Evolutionary conservation across 2,888 invertebrate genomes (phyloP).

Genomic region (Acleris emargana): DNA sequence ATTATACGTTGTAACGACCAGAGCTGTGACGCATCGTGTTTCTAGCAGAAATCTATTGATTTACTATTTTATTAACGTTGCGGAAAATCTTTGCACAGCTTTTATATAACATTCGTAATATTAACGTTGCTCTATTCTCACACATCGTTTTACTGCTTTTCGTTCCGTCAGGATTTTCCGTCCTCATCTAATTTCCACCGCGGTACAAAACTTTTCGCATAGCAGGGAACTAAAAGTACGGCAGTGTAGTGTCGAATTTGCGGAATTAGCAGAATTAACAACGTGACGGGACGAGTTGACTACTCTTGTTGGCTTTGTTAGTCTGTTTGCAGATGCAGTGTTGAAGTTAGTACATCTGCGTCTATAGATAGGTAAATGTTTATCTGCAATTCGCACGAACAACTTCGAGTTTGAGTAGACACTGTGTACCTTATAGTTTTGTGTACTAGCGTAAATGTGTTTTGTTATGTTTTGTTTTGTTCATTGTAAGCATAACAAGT

Average conservation of each 20-base stretch:
- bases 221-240: conserved; percentile 25
- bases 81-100: conserved; percentile 44
- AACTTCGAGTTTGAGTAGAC: conserved; percentile 16
- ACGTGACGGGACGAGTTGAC: conserved; percentile 29
- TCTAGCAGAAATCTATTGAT: conserved; percentile 49
- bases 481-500: neutral
- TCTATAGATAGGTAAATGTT: conserved; percentile 27
- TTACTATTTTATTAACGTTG: conserved; percentile 52
- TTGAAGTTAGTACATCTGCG: conserved; percentile 31
- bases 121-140: too few relatives aligned
- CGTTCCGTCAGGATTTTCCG: conserved; percentile 28
- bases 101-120: neutral
- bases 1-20: conserved; percentile 16
- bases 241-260: conserved; percentile 35
- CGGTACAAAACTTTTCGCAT: conserved; percentile 25
- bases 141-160: conserved; percentile 14
- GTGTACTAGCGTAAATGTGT: conserved; percentile 7
- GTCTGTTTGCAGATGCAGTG: conserved; percentile 34
- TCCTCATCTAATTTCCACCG: conserved; percentile 31
- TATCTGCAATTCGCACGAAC: conserved; percentile 26
- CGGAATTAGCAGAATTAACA: conserved; percentile 33
- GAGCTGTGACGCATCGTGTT: conserved; percentile 44
- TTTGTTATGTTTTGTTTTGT: neutral
- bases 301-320: conserved; percentile 33
- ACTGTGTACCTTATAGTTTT: conserved; percentile 13